A percentile compares a stretch with the other conserved stretches of the same genome.
These are phyloP conservation scores for Schlechtendalia chinensis DNA, from an alignment of 1,140 invertebrate genomes.

Conservation along the genomic window DNA sequence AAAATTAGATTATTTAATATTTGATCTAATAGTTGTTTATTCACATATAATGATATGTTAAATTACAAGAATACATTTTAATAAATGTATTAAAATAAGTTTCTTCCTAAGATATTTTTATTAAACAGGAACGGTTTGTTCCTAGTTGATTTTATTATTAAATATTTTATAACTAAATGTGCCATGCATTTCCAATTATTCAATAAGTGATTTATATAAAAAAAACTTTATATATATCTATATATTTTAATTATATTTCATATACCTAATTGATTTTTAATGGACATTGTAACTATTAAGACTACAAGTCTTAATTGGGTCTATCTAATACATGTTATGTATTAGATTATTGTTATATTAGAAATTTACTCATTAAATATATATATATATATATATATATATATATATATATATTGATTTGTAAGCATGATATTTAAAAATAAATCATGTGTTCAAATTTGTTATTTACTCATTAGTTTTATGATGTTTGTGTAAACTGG, in stretches of 20 bases:
- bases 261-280: not conserved
- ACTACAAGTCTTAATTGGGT: not conserved
- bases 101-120: constrained; percentile 14
- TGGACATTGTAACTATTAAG: constrained; percentile 3
- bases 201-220: constrained; percentile 3
- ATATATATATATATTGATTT: not conserved
- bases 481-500: not conserved
- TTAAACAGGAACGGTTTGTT: constrained; percentile 22
- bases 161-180: constrained; percentile 18
- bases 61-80: too few species aligned
- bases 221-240: constrained; percentile 19
- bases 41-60: too few species aligned
- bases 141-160: constrained; percentile 27
- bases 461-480: not conserved
- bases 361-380: too few species aligned
- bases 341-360: not conserved
- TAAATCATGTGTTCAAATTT: constrained; percentile 16
- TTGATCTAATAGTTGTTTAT: not conserved
- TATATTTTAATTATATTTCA: too few species aligned
- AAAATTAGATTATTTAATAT: constrained; percentile 4
- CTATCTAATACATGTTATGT: not conserved
- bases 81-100: not conserved
- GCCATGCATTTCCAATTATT: constrained; percentile 40
- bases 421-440: constrained; percentile 15
- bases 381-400: not conserved